These are phyloP conservation scores for Oreocharis arfaki DNA, from an alignment of 2,113 vertebrate genomes.

Conservation along the genomic window DNA sequence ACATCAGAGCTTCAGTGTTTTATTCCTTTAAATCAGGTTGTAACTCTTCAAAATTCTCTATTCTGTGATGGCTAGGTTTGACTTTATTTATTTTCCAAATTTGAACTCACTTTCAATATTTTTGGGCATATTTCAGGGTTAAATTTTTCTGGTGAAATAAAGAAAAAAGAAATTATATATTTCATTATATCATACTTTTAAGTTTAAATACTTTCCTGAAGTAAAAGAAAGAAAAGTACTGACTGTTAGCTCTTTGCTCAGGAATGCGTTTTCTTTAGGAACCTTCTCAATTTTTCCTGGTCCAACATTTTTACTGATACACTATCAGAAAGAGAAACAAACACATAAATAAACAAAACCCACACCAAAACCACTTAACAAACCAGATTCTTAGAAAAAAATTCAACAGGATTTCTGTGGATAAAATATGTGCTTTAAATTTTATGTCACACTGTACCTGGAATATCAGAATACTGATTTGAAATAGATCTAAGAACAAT, in stretches of 20 bases:
- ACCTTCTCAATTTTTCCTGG: slow-evolving; percentile 78
- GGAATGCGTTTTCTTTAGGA: slow-evolving; percentile 77
- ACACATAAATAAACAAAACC: background rate
- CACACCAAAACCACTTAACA: background rate
- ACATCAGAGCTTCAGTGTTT: background rate
- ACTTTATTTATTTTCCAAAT: background rate
- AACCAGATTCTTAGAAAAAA: background rate
- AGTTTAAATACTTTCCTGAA: background rate
- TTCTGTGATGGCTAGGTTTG: background rate
- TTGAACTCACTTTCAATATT: background rate
- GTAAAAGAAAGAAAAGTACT: slow-evolving; percentile 28
- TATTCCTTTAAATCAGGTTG: background rate
- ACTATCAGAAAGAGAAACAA: slow-evolving; percentile 65
- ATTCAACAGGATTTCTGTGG: background rate
- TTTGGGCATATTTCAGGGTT: background rate
- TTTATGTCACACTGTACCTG: background rate
- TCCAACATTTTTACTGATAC: slow-evolving; percentile 78
- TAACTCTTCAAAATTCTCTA: background rate
- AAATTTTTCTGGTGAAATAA: background rate
- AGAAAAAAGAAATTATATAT: background rate
- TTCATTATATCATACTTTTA: background rate
- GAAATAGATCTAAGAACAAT: background rate
- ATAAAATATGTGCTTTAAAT: background rate
- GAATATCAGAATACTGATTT: background rate
- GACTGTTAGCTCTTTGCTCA: slow-evolving; percentile 81